A percentile compares a stretch with the other conserved stretches of the same genome.
Conservation (phyloP, 1,140 invertebrate species). For the Oryzaephilus surinamensis region DNA sequence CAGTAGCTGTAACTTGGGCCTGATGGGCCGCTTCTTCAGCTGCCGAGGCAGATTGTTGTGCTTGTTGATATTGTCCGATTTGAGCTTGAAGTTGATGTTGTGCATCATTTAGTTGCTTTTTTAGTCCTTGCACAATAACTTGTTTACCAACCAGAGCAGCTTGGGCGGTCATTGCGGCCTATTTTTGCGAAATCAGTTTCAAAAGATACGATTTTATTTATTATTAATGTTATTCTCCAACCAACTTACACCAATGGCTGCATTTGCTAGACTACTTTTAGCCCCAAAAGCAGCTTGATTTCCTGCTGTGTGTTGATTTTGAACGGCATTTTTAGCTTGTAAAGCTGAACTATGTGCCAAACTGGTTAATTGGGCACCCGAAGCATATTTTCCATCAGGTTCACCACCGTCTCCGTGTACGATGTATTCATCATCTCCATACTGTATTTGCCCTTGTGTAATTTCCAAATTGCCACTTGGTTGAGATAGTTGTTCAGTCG, state of each 20-base stretch:
- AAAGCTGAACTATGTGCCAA: slow-evolving; percentile 21
- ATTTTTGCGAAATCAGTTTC: not conserved
- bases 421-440: slow-evolving; percentile 8
- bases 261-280: slow-evolving; percentile 21
- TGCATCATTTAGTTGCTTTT: slow-evolving; percentile 19
- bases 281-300: slow-evolving; percentile 24
- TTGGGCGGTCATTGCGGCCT: slow-evolving; percentile 26
- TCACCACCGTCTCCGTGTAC: not conserved
- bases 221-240: too few species aligned
- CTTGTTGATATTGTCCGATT: slow-evolving; percentile 19
- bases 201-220: not conserved
- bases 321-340: slow-evolving; percentile 23
- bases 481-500: too few species aligned
- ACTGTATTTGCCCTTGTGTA: not conserved
- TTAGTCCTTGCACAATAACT: slow-evolving; percentile 18
- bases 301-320: slow-evolving; percentile 23
- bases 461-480: too few species aligned
- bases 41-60: slow-evolving; percentile 16
- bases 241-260: slow-evolving; percentile 21
- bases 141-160: slow-evolving; percentile 26
- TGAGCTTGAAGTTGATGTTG: slow-evolving; percentile 19
- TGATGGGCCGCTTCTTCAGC: slow-evolving; percentile 21
- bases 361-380: slow-evolving; percentile 21
- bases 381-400: slow-evolving; percentile 6
- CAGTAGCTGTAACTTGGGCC: slow-evolving; percentile 16